Evolutionary conservation across 2,888 invertebrate species (phyloP).

Genomic region (Psylliodes chrysocephalus): DNA sequence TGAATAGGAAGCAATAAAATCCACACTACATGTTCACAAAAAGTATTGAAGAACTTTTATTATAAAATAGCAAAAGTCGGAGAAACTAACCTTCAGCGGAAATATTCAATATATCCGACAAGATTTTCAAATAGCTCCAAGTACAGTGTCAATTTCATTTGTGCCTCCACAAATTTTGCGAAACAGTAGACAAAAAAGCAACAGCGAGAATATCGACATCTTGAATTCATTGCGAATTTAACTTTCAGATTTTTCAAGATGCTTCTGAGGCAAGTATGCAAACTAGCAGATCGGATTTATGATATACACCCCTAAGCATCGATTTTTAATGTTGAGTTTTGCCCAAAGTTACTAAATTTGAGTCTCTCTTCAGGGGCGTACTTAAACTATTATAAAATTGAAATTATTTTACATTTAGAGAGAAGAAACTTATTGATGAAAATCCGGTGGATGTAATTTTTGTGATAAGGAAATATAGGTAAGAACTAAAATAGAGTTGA

Average conservation of each 20-base stretch:
- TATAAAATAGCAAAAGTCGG: too few relatives aligned
- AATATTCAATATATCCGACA: too few relatives aligned
- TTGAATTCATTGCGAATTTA: constrained; percentile 16
- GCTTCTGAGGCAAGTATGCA: constrained; percentile 15
- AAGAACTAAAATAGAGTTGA: too few relatives aligned
- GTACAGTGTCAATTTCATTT: neutral
- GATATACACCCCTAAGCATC: constrained; percentile 19
- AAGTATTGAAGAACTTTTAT: too few relatives aligned
- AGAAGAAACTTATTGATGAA: too few relatives aligned
- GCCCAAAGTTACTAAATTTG: constrained; percentile 2
- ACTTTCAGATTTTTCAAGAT: constrained; percentile 24
- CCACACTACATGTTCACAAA: too few relatives aligned
- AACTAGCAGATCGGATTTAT: constrained; percentile 20
- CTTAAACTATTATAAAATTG: too few relatives aligned
- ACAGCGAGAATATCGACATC: constrained; percentile 12
- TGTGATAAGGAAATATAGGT: too few relatives aligned
- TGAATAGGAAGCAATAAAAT: too few relatives aligned
- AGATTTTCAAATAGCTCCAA: neutral
- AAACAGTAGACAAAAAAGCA: constrained; percentile 3
- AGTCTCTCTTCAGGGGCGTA: neutral
- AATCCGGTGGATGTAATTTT: too few relatives aligned
- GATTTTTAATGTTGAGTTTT: constrained; percentile 18
- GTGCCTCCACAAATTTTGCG: neutral
- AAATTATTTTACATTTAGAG: too few relatives aligned
- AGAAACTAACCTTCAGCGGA: too few relatives aligned